Conservation (phyloP, 2,113 vertebrate genomes). For the Progne subis region DNA sequence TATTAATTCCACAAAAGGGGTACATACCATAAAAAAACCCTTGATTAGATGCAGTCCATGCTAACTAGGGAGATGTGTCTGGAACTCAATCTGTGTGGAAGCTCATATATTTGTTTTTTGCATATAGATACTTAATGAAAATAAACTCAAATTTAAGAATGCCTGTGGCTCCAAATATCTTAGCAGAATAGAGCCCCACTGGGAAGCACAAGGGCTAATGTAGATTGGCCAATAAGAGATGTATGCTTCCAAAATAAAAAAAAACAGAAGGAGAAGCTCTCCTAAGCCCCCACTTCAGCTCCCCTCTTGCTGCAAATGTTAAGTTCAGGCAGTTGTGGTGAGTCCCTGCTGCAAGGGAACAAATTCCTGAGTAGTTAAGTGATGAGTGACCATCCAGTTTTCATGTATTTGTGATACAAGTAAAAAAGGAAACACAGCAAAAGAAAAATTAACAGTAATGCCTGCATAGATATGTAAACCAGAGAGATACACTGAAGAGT, state of each 20-base stretch:
- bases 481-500: neutral
- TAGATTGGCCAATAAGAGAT: neutral
- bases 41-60: neutral
- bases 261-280: neutral
- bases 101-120: neutral
- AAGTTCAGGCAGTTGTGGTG: neutral
- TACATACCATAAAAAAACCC: neutral
- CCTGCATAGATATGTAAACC: neutral
- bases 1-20: neutral
- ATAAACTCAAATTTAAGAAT: neutral
- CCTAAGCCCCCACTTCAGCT: neutral
- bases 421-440: neutral
- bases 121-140: neutral
- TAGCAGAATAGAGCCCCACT: neutral
- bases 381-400: neutral
- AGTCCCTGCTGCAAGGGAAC: neutral
- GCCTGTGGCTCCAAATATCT: neutral
- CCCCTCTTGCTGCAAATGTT: neutral
- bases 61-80: neutral
- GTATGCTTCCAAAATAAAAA: neutral
- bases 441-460: neutral
- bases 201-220: neutral
- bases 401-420: neutral
- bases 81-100: neutral
- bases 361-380: neutral